These are phyloP conservation scores for Lithobates sylvaticus DNA, from an alignment of 2,797 vertebrate species.

Conservation along the genomic window DNA sequence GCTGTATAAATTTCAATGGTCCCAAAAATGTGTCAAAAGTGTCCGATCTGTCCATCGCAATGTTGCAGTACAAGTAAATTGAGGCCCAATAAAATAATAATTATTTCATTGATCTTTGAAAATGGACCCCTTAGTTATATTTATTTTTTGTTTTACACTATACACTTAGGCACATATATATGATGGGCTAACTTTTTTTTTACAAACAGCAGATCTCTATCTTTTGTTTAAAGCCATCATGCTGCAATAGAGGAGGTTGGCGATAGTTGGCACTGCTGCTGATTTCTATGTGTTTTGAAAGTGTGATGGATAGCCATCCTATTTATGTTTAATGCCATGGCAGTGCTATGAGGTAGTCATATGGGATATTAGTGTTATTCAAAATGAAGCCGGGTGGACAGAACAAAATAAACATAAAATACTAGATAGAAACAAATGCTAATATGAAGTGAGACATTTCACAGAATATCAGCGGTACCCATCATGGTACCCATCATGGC, in stretches of 20 bases:
- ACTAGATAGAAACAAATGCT: too few species aligned
- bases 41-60: too few species aligned
- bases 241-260: not conserved
- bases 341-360: not conserved
- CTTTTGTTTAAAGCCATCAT: not conserved
- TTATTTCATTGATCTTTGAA: not conserved
- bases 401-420: not conserved
- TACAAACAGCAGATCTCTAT: not conserved
- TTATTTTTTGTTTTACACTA: not conserved
- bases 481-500: not conserved
- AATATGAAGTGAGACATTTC: not conserved
- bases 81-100: too few species aligned
- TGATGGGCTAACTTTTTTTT: not conserved
- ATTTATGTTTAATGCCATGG: not conserved
- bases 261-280: not conserved
- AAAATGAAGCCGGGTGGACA: too few species aligned
- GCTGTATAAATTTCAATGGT: too few species aligned
- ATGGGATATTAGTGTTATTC: too few species aligned
- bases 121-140: not conserved
- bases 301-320: too few species aligned
- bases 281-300: too few species aligned
- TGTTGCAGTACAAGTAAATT: too few species aligned
- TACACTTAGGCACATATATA: not conserved
- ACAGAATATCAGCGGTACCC: not conserved
- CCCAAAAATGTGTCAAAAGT: too few species aligned